These are phyloP conservation scores for Sciurus niger DNA, from an alignment of 2,113 vertebrate species.

Conservation along the genomic window DNA sequence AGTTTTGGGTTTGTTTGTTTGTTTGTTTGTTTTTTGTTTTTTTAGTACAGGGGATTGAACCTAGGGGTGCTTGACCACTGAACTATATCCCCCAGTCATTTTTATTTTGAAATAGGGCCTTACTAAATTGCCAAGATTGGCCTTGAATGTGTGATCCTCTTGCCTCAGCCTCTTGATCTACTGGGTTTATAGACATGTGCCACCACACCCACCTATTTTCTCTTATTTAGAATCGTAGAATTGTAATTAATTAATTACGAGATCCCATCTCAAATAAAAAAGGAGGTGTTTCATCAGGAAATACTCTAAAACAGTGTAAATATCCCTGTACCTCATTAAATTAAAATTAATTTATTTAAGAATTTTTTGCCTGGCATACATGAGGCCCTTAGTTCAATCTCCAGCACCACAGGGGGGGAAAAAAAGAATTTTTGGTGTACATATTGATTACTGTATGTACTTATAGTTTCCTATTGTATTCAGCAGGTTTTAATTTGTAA, in stretches of 20 bases:
- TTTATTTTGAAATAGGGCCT: neutral
- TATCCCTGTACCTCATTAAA: neutral
- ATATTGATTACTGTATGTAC: neutral
- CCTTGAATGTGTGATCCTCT: neutral
- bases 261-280: too few species aligned
- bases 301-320: neutral
- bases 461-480: neutral
- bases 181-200: neutral
- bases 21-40: too few species aligned
- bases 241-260: too few species aligned
- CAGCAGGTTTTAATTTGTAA: neutral
- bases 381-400: too few species aligned
- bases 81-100: too few species aligned
- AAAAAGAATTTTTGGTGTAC: neutral
- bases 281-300: neutral
- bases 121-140: neutral
- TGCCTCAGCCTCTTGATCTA: neutral
- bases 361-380: neutral
- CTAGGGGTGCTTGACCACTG: too few species aligned
- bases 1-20: too few species aligned
- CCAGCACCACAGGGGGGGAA: too few species aligned
- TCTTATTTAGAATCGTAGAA: neutral
- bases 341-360: constrained; percentile 23
- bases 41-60: neutral
- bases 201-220: neutral